Percentiles rank a stretch among this genome's conserved stretches.
Evolutionary conservation across 2,888 invertebrate genomes (phyloP).

Genomic region (Hydraecia micacea): DNA sequence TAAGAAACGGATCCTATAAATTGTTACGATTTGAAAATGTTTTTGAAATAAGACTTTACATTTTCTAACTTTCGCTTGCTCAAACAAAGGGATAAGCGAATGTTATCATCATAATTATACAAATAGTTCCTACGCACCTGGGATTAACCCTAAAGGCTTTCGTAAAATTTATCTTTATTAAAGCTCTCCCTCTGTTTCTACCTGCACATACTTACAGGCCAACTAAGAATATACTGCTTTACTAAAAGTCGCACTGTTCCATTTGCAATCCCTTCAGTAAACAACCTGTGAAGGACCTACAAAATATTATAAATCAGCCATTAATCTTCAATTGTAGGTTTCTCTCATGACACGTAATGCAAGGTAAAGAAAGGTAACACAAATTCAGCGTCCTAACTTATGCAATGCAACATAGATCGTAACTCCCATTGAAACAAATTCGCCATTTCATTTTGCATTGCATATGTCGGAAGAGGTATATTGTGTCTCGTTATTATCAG

Average conservation of each 20-base stretch:
- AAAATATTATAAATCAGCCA: no score
- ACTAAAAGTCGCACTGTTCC: neutral
- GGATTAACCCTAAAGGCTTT: neutral
- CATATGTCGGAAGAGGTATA: no score
- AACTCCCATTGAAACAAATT: no score
- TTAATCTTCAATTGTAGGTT: no score
- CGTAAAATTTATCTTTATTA: neutral
- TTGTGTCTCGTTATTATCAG: no score
- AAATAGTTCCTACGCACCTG: neutral
- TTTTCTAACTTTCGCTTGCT: neutral
- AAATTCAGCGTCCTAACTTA: no score
- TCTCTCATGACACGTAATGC: no score
- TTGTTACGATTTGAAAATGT: neutral
- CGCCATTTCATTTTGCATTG: no score
- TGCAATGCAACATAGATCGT: no score
- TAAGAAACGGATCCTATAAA: neutral
- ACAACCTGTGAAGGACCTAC: no score
- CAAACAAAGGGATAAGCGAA: neutral
- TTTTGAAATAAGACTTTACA: neutral
- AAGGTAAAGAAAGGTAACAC: no score
- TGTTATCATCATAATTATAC: neutral
- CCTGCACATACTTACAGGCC: neutral
- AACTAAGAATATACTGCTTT: neutral
- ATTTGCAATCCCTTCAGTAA: neutral
- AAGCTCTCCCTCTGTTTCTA: neutral